Evolutionary conservation across 2,888 invertebrate species (phyloP).

Genomic region (Thera britannica): DNA sequence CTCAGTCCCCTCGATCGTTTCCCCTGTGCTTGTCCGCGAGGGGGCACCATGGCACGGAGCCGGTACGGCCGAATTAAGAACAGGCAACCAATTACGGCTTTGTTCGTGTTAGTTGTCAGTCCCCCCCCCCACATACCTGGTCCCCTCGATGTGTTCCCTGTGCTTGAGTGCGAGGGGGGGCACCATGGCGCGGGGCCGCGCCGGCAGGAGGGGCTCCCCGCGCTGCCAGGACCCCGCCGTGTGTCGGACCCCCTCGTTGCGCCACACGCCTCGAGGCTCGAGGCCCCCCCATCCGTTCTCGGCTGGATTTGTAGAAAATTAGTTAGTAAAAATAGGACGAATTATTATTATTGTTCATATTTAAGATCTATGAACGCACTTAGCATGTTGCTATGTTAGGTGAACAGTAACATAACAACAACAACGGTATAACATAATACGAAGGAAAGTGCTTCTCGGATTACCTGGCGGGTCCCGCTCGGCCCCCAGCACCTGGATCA

Average conservation of each 20-base stretch:
- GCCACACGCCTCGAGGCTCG: conserved; percentile 61
- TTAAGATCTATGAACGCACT: too few species aligned
- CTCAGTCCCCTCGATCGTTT: not conserved
- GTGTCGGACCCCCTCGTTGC: conserved; percentile 75
- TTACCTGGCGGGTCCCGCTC: conserved; percentile 56
- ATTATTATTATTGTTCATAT: not conserved
- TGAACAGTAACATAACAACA: too few species aligned
- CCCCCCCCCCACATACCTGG: conserved; percentile 40
- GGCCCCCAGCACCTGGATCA: conserved; percentile 61
- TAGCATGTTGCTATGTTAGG: too few species aligned
- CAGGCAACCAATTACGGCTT: too few species aligned
- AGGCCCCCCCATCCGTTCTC: conserved; percentile 36
- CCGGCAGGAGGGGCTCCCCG: conserved; percentile 64
- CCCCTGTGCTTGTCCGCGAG: too few species aligned
- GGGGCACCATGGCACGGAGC: too few species aligned
- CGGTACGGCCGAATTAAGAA: not conserved
- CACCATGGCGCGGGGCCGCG: conserved; percentile 56
- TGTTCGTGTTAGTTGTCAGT: too few species aligned
- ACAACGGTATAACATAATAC: too few species aligned
- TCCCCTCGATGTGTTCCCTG: conserved; percentile 47
- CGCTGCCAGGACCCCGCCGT: conserved; percentile 74
- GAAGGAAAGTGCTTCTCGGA: too few species aligned
- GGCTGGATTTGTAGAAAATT: conserved; percentile 22
- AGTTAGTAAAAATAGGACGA: not conserved
- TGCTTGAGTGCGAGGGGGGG: conserved; percentile 55